These are phyloP conservation scores for Equus przewalskii DNA, from an alignment of 2,113 vertebrate species.

Conservation along the genomic window DNA sequence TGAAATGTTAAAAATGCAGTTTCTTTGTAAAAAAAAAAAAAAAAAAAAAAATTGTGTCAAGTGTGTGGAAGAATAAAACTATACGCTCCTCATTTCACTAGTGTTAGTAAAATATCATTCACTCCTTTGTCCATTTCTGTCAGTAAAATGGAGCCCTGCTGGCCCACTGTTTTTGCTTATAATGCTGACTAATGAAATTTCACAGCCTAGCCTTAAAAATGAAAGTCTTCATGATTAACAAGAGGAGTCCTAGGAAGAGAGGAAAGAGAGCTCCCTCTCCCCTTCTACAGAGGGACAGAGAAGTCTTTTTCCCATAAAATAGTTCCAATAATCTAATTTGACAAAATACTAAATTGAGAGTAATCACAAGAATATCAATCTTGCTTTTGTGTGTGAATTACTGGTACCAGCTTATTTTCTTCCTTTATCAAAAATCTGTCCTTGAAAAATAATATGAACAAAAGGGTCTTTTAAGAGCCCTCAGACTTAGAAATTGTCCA, in stretches of 20 bases:
- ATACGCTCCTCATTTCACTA: not conserved
- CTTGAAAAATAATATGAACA: constrained; percentile 32
- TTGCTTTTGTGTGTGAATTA: constrained; percentile 51
- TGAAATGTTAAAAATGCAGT: not conserved
- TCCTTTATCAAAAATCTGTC: constrained; percentile 40
- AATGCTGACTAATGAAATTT: constrained; percentile 29
- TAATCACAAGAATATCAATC: not conserved
- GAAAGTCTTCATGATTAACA: not conserved
- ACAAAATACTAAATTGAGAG: constrained; percentile 33
- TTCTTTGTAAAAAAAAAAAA: not conserved
- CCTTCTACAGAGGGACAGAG: not conserved
- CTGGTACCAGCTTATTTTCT: constrained; percentile 45
- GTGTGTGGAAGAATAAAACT: not conserved
- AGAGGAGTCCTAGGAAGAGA: not conserved
- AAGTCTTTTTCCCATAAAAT: not conserved
- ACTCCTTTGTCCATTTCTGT: not conserved
- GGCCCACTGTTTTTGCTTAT: not conserved
- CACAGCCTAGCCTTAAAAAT: not conserved
- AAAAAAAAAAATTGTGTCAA: not conserved
- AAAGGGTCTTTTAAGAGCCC: not conserved
- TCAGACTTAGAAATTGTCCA: not conserved
- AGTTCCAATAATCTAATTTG: constrained; percentile 33
- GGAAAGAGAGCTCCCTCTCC: not conserved
- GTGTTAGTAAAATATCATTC: not conserved
- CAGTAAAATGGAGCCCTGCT: not conserved